Percentiles rank a stretch among this genome's conserved stretches.
Conservation (phyloP, 2,113 vertebrate genomes). For the human (Homo sapiens) region GRCh38 chr4:48902001-48902500, state of each 20-base stretch:
- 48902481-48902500: background rate
- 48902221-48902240: background rate
- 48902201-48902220: background rate
- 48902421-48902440: background rate
- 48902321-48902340: background rate
- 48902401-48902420: background rate
- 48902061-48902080: background rate
- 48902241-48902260: background rate
- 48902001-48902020: background rate
- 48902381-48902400: background rate
- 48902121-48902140: background rate
- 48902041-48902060: background rate
- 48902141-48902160: background rate
- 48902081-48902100: background rate
- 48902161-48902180: background rate
- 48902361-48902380: background rate
- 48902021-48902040: background rate
- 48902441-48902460: background rate
- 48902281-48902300: background rate
- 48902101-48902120: background rate
- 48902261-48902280: background rate
- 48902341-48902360: background rate
- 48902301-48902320: background rate
- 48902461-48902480: rapidly evolving
- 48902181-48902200: background rate